Base-by-base conservation (phyloP, 2,797 vertebrate genomes). In the Allobates femoralis region DNA sequence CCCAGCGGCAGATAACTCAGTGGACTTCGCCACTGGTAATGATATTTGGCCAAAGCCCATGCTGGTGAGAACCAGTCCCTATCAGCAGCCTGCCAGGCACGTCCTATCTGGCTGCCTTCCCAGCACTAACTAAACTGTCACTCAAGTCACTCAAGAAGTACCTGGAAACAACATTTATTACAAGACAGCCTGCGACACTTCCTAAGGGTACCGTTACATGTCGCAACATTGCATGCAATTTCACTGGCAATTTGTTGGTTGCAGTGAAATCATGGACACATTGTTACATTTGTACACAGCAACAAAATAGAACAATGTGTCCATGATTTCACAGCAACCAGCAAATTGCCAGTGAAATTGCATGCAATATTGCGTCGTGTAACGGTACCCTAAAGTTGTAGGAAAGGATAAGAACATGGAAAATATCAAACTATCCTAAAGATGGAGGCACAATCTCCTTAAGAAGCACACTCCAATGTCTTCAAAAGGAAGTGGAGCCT, bases 111-210 rank as follows among this genome's bases (percentile, higher is more conserved):
- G n/a, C 37, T 16, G 37, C 7, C 78, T 34, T 62, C 64, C 64
- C 46, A 79, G 62, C 78, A 41, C 78, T 79, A 26, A 41, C 5
- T 41, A 46, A 46, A 46, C n/a, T n/a, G n/a, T n/a, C n/a, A n/a
- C n/a, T n/a, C n/a, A n/a, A n/a, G n/a, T n/a, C n/a, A n/a, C n/a
- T n/a, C n/a, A n/a, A n/a, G n/a, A n/a, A n/a, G n/a, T n/a, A n/a
- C n/a, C n/a, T n/a, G n/a, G n/a, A n/a, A n/a, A n/a, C n/a, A n/a
- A n/a, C n/a, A n/a, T n/a, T n/a, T n/a, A n/a, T n/a, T n/a, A n/a
- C n/a, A n/a, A n/a, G n/a, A n/a, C n/a, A n/a, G n/a, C n/a, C n/a
- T n/a, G n/a, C n/a, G n/a, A n/a, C n/a, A n/a, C n/a, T n/a, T n/a
- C n/a, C n/a, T n/a, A n/a, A n/a, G n/a, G n/a, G n/a, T n/a, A n/a